phyloP scores from a whole-genome alignment of 2,797 vertebrate genomes.

The Spinibarbus caldwelli region DNA sequence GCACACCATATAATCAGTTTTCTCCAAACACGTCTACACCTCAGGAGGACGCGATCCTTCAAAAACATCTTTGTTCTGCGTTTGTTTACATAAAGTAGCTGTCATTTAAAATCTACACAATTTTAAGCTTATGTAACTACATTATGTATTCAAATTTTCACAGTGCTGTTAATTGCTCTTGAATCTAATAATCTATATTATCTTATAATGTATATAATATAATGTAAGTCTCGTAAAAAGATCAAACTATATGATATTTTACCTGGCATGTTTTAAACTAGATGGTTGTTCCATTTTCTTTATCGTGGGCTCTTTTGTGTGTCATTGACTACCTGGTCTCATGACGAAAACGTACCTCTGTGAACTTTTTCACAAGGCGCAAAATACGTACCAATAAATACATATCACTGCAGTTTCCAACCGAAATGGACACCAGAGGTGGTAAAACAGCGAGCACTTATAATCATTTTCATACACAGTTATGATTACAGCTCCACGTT shows the following conservation, averaged over 20 bases:
- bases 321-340: too few species aligned
- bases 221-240: neutral
- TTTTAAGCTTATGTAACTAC: neutral
- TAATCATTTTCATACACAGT: too few species aligned
- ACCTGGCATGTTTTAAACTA: neutral
- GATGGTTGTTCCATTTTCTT: constrained; percentile 31
- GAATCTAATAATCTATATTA: too few species aligned
- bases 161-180: neutral
- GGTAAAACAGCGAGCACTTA: too few species aligned
- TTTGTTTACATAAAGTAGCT: constrained; percentile 9
- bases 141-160: neutral
- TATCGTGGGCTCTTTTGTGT: neutral
- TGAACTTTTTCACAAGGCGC: too few species aligned
- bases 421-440: too few species aligned
- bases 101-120: neutral
- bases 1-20: constrained; percentile 67
- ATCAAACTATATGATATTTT: neutral
- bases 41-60: constrained; percentile 50
- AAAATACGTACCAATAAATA: too few species aligned
- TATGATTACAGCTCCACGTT: too few species aligned
- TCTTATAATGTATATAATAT: too few species aligned
- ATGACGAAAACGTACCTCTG: too few species aligned
- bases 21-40: constrained; percentile 57
- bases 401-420: too few species aligned
- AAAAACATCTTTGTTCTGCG: constrained; percentile 30